A percentile compares a stretch with the other conserved stretches of the same genome.
Evolutionary conservation across 2,113 vertebrate species (phyloP).

Genomic region (Ammodramus savannarum): DNA sequence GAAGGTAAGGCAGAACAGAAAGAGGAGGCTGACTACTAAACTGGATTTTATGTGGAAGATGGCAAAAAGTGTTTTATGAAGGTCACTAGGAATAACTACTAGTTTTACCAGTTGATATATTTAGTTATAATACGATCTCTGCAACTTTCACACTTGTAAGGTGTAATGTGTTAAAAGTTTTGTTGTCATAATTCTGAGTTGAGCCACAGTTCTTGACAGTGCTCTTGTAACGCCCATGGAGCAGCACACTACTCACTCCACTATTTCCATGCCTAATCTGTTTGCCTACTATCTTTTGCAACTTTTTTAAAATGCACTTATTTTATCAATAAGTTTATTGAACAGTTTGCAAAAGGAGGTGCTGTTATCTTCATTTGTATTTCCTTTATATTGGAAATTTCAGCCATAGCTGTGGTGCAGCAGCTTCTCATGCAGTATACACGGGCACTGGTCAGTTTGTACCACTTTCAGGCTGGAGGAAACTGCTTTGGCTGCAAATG

Average conservation of each 20-base stretch:
- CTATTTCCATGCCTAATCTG: background rate
- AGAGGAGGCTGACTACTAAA: background rate
- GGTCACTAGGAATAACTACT: background rate
- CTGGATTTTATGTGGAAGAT: background rate
- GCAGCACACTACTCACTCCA: background rate
- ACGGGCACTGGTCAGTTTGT: background rate
- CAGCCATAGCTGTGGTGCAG: background rate
- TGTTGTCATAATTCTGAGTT: background rate
- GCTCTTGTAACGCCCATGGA: background rate
- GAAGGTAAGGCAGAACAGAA: background rate
- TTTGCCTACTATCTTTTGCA: background rate
- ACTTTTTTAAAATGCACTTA: background rate
- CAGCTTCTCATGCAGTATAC: background rate
- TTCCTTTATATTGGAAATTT: background rate
- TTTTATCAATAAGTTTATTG: background rate
- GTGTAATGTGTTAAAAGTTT: background rate
- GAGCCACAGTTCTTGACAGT: background rate
- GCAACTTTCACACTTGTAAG: background rate
- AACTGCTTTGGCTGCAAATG: background rate
- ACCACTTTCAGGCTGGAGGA: background rate
- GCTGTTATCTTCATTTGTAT: background rate
- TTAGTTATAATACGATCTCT: background rate
- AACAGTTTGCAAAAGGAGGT: background rate
- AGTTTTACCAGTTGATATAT: background rate
- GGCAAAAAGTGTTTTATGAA: background rate